Conservation (phyloP, 2,797 vertebrate genomes). For the Coregonus suidteri region DNA sequence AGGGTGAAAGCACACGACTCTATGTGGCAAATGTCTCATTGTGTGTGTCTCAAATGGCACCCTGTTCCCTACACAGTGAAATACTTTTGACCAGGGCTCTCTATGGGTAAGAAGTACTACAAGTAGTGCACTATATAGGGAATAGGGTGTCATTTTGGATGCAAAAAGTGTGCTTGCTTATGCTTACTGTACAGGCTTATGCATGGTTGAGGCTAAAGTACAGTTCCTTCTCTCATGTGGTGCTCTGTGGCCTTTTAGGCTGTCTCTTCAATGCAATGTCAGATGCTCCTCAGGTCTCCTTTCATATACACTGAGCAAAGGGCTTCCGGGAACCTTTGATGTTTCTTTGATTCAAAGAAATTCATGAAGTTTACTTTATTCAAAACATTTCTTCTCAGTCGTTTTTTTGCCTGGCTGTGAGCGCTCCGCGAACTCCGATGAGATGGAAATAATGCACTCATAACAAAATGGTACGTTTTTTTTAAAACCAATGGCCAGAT, state of each 20-base stretch:
- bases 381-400: background rate
- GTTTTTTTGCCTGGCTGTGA: background rate
- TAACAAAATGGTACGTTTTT: slow-evolving; percentile 1
- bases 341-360: slow-evolving; percentile 20
- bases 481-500: background rate
- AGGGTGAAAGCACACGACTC: background rate
- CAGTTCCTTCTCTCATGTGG: background rate
- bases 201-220: background rate
- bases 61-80: background rate
- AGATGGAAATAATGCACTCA: background rate
- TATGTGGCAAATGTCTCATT: background rate
- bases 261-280: background rate
- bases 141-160: background rate
- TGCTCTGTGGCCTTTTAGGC: background rate
- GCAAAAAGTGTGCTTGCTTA: background rate
- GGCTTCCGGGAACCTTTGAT: slow-evolving; percentile 19
- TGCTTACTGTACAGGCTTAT: background rate
- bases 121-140: background rate
- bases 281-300: background rate
- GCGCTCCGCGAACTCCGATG: background rate
- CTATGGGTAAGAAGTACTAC: too few relatives aligned
- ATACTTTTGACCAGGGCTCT: background rate
- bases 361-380: slow-evolving; percentile 18
- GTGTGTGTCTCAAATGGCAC: background rate
- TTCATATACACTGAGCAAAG: background rate